A percentile compares a stretch with the other conserved stretches of the same genome.
These are phyloP conservation scores for Plutomurus gul DNA, from an alignment of 1,140 invertebrate species.

Conservation along the genomic window DNA sequence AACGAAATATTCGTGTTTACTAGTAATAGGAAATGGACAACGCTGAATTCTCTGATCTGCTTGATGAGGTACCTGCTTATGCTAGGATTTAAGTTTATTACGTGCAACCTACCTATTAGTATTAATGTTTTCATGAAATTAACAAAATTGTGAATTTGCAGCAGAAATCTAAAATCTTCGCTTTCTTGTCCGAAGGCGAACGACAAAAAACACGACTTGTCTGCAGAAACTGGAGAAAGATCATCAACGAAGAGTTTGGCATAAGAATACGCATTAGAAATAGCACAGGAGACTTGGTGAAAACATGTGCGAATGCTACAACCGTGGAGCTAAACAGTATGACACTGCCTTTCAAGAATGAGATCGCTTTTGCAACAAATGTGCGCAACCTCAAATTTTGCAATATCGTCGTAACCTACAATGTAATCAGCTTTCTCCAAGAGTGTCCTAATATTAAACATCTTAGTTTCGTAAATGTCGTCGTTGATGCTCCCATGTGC, in stretches of 20 bases:
- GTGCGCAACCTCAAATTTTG: conserved; percentile 10
- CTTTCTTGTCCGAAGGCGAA: not conserved
- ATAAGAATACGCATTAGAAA: conserved; percentile 37
- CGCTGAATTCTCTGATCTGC: not conserved
- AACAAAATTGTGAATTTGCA: not conserved
- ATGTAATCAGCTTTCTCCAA: conserved; percentile 24
- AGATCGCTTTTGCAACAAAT: conserved; percentile 20
- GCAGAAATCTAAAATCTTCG: not conserved
- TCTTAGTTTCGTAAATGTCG: not conserved
- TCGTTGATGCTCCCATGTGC: not conserved
- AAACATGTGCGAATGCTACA: not conserved
- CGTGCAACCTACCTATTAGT: too few species aligned
- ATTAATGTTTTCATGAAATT: not conserved
- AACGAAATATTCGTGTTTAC: too few species aligned
- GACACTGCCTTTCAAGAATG: conserved; percentile 31
- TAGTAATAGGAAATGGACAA: too few species aligned
- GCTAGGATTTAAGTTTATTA: too few species aligned
- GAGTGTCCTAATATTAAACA: conserved; percentile 16
- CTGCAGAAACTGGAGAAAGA: conserved; percentile 29
- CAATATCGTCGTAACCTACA: conserved; percentile 35
- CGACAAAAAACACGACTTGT: conserved; percentile 11
- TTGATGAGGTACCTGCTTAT: not conserved
- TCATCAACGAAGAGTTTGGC: conserved; percentile 16
- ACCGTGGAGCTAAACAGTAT: conserved; percentile 35
- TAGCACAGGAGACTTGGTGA: conserved; percentile 31